Evolutionary conservation across 2,113 vertebrate genomes (phyloP), one percentile per base, ranked within the genome.

Genomic region (Grallaria varia): DNA sequence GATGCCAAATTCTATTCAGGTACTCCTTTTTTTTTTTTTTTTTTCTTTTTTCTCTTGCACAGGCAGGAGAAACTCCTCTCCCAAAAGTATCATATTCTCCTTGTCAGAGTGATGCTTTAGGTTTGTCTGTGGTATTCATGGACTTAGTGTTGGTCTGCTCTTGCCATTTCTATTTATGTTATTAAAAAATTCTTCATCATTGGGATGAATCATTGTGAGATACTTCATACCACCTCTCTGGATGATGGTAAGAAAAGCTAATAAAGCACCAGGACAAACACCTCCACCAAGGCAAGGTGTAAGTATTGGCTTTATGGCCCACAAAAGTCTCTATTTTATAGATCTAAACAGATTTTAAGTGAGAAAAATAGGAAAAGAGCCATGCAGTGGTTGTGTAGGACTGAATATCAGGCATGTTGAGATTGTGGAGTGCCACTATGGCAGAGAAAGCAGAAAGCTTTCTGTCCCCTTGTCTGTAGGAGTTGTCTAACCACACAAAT

Each of bases 151-250:
- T 72, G 35, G 22, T 49, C 44, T 86, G 53, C 69, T 49, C 6
- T 74, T 93, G 40, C 30, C 20, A 42, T 62, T 95, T 93, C 55
- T 74, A 89, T 83, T n/a, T 55, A 75, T 18, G 22, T 40, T 67
- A n/a, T 35, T 63, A 20, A 92, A 80, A 87, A 59, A 15, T 37
- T 6, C 23, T 35, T 72, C 86, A 66, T 53, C 16, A 60, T 13
- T 71, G 24, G 23, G 30, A 35, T 67, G 4, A 66, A 49, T 47
- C 39, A 14, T 18, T 74, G 35, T 67, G 37, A 40, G 27, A 30
- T 64, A 40, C 7, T 60, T 31, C 33, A 30, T 56, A 44, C 8
- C 30, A 59, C 24, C 35, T 75, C 31, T 19, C 22, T n/a, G 3
- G 7, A 31, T 14, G 13, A 84, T 77, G 30, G 23, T 12, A 88